Evolutionary conservation across 64 coral and sea anemone species (phyloP), one percentile per base, ranked within the genome.

Genomic region (Anthopleura sola): DNA sequence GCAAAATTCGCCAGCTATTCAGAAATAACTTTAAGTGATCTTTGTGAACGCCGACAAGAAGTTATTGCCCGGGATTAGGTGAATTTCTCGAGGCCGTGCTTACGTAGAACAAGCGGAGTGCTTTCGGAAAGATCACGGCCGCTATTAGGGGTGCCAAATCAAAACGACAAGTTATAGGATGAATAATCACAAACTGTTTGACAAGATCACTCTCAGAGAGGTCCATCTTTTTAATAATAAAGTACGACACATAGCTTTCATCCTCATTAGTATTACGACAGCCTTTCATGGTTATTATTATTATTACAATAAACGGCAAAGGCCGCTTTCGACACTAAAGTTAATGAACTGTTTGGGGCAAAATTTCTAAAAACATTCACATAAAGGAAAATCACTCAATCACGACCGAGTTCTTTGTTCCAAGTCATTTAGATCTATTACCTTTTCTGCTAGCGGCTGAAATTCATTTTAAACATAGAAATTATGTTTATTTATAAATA

Each of bases 11-110:
- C 29, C 29, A 71, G 76, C 76, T 79, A 79, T 79, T 79, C 76
- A 79, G 76, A 79, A 79, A 79, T 79, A 79, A 79, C 76, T 79
- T 79, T 44, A 48, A 79, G 37, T 48, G 76, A 79, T 79, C 76
- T 79, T 79, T 79, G 76, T 44, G 3, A 23, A 48, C 24, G 76
- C 76, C 76, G 76, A 23, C 38, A 0, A n/a, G 19, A 79, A 48
- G 76, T 28, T 46, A 44, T 18, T 44, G 38, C 20, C 6, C 11
- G 18, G 9, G 37, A 48, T 79, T 79, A 79, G 38, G 76, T 48
- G 76, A 79, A 79, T 79, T 79, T 79, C 8, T 48, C 76, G 21
- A 12, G 36, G 10, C 4, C 3, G 16, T 79, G 37, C 76, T 79
- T 79, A 48, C 76, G 76, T 48, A 79, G 21, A 79, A 71, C 26